Evolutionary conservation across 2,113 vertebrate species (phyloP).

Genomic region (Triplophysa dalaica): DNA sequence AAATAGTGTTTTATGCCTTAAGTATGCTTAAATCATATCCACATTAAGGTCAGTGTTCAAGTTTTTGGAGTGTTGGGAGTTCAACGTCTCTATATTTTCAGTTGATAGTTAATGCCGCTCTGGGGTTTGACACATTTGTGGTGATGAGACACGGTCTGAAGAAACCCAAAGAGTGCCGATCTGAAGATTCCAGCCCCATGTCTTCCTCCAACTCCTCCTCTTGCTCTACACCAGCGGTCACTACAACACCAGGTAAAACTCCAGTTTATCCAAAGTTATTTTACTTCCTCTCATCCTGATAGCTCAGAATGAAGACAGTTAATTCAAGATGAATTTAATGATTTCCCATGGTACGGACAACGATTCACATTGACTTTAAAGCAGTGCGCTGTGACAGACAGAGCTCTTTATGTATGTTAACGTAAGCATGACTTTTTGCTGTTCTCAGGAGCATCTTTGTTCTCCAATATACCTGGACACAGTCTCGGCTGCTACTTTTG

Average conservation of each 20-base stretch:
- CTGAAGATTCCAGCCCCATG: conserved; percentile 61
- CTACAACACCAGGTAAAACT: conserved; percentile 41
- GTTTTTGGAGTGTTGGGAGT: conserved; percentile 9
- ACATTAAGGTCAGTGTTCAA: too few species aligned
- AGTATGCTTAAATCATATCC: too few species aligned
- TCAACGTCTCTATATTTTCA: conserved; percentile 60
- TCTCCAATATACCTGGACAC: conserved; percentile 96
- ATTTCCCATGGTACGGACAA: too few species aligned
- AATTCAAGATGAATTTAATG: too few species aligned
- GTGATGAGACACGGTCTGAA: conserved; percentile 98
- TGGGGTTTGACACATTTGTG: conserved; percentile 98
- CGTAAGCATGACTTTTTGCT: neutral
- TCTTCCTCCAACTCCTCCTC: conserved; percentile 71
- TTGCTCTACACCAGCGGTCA: conserved; percentile 63
- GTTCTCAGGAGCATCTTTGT: conserved; percentile 83
- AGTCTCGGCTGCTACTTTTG: conserved; percentile 98
- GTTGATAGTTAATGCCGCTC: conserved; percentile 92
- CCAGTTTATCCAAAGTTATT: neutral
- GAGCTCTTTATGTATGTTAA: neutral
- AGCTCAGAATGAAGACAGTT: too few species aligned
- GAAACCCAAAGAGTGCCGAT: conserved; percentile 71
- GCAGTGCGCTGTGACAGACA: neutral
- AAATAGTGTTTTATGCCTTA: too few species aligned
- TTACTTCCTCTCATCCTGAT: neutral
- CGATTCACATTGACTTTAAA: too few species aligned